Evolutionary conservation across 2,888 invertebrate species (phyloP), one percentile per base, ranked within the genome.

Genomic region (Coremacera marginata): DNA sequence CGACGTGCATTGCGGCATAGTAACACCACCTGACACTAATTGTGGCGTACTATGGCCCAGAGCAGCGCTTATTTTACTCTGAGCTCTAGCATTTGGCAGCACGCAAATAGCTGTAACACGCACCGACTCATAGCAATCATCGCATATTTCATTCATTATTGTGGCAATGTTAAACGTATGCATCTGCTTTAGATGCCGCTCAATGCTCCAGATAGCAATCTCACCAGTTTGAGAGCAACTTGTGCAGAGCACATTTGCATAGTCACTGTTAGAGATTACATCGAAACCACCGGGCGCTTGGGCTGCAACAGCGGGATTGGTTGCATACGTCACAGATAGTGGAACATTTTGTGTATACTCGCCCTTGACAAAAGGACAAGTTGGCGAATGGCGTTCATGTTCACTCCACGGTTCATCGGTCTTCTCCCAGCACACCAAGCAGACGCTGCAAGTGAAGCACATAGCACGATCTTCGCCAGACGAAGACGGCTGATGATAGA

Each of bases 351-450:
- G 96, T 14, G 98, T 98, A 86, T 96, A 97, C 89, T 97, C 97
- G 51, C 97, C 97, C 88, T 96, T 94, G 2, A 98, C 96, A 89
- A 97, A 97, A 0, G 97, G 96, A 87, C 98, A 98, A 83, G 93
- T 94, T 16, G 98, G 96, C 5, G 97, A 97, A 88, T 98, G 98
- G 4, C 98, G 92, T 89, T 97, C 98, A 87, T 98, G 98, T 88
- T 98, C 98, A 81, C 97, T 97, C 97, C 98, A 98, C 2, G 98
- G 98, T 87, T 98, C 98, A 89, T 98, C 98, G 0, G 96, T 96
- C 84, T 97, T 95, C 90, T 98, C 98, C 98, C 98, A 98, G 90
- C 96, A 96, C 7, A 98, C 97, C 31, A 98, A 92, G 87, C 98
- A 98, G 11, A 98, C 96, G 84, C 94, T 95, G 89, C 98, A 98